These are phyloP conservation scores for Dugesia japonica DNA, from an alignment of 2,888 invertebrate species.

Conservation along the genomic window DNA sequence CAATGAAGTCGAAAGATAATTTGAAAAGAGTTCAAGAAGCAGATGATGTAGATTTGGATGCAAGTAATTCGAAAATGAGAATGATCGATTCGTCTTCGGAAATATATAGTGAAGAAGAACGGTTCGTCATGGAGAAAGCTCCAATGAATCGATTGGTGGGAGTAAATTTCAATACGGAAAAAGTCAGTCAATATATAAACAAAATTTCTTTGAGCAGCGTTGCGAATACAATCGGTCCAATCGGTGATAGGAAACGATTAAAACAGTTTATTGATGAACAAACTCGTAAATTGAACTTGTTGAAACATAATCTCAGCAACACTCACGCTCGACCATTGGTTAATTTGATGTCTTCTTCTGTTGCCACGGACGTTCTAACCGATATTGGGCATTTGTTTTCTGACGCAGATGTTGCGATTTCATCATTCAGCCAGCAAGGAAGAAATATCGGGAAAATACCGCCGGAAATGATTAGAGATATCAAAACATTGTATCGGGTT, in stretches of 20 bases:
- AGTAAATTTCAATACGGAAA: not conserved
- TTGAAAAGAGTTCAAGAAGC: not conserved
- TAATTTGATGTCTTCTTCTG: not conserved
- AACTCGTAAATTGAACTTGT: not conserved
- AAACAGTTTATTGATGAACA: not conserved
- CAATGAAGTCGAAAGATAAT: not conserved
- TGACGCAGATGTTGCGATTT: not conserved
- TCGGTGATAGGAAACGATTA: not conserved
- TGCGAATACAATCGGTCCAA: not conserved
- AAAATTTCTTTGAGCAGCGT: not conserved
- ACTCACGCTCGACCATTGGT: not conserved
- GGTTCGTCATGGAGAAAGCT: not conserved
- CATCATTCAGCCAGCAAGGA: not conserved
- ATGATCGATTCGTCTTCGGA: not conserved
- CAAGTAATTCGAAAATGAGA: not conserved
- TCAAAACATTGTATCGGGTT: constrained; percentile 68
- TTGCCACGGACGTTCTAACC: not conserved
- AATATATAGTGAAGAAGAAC: constrained; percentile 2
- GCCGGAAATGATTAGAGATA: constrained; percentile 58
- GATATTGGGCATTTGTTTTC: constrained; percentile 11
- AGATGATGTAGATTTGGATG: not conserved
- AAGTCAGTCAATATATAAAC: not conserved
- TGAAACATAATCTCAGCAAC: not conserved
- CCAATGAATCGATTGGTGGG: not conserved
- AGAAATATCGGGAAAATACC: constrained; percentile 33